Conservation (phyloP, 1,140 invertebrate genomes). For the Drosophila kikkawai region DNA sequence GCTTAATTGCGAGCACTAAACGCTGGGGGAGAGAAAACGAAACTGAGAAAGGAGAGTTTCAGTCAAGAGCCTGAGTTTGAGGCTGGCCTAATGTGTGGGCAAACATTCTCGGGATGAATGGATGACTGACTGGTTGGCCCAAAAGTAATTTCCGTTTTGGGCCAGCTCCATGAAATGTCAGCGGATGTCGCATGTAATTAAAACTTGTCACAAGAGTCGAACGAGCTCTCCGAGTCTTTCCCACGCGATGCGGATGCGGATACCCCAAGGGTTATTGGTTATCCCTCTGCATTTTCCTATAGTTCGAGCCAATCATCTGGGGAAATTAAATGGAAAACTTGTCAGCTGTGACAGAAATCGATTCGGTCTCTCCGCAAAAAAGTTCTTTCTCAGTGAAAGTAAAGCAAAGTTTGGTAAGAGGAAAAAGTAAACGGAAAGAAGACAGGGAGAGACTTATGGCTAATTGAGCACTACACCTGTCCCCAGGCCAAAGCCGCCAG, state of each 20-base stretch:
- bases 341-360: constrained; percentile 42
- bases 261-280: constrained; percentile 56
- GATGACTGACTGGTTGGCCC: constrained; percentile 27
- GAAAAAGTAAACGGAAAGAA: background rate
- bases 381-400: constrained; percentile 35
- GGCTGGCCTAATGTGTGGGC: constrained; percentile 50
- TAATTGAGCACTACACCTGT: constrained; percentile 53
- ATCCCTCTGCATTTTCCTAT: constrained; percentile 31
- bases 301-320: constrained; percentile 45
- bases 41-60: constrained; percentile 9
- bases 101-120: constrained; percentile 52
- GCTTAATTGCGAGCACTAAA: constrained; percentile 60
- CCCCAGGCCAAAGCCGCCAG: constrained; percentile 32
- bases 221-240: constrained; percentile 33
- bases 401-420: constrained; percentile 19
- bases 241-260: constrained; percentile 50
- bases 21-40: constrained; percentile 14
- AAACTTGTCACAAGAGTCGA: constrained; percentile 71
- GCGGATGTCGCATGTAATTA: constrained; percentile 72
- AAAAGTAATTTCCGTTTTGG: constrained; percentile 75
- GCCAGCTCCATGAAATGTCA: constrained; percentile 37
- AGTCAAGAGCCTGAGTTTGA: background rate
- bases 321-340: constrained; percentile 67
- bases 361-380: constrained; percentile 20
- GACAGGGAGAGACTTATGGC: constrained; percentile 22